A percentile compares a stretch with the other conserved stretches of the same genome.
Conservation (phyloP, 2,888 invertebrate species). For the Theristus sp. region DNA sequence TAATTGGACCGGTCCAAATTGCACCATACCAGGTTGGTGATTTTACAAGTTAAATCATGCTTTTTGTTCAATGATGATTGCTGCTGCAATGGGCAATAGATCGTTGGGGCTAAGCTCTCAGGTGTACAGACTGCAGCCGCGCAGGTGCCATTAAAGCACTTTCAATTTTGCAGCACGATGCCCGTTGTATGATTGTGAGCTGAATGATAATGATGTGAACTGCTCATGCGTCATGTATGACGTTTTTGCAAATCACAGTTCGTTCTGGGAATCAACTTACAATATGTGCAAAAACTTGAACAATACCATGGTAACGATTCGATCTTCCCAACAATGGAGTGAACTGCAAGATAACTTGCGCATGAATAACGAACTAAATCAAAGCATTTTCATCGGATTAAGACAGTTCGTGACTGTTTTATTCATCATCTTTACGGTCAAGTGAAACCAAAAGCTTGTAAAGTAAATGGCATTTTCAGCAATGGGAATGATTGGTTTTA, state of each 20-base stretch:
- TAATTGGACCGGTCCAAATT: background rate
- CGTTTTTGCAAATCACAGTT: background rate
- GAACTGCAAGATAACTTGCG: background rate
- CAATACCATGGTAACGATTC: background rate
- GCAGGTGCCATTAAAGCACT: background rate
- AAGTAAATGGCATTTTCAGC: too few relatives aligned
- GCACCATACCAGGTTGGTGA: background rate
- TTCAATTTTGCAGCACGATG: background rate
- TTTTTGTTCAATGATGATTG: too few relatives aligned
- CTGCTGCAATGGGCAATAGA: too few relatives aligned
- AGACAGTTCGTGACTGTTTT: too few relatives aligned
- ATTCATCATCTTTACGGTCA: too few relatives aligned
- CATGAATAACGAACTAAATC: background rate
- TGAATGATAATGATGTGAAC: background rate
- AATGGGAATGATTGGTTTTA: too few relatives aligned
- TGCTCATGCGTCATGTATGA: background rate
- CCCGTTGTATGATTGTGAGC: background rate
- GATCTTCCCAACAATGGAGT: background rate
- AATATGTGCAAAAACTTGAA: background rate
- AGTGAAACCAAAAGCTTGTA: too few relatives aligned
- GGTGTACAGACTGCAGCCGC: background rate
- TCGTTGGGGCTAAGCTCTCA: too few relatives aligned
- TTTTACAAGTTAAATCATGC: too few relatives aligned
- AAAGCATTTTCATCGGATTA: too few relatives aligned
- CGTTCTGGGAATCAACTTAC: background rate